Conservation (phyloP, 2,797 vertebrate genomes). For the Pseudochirops cupreus region DNA sequence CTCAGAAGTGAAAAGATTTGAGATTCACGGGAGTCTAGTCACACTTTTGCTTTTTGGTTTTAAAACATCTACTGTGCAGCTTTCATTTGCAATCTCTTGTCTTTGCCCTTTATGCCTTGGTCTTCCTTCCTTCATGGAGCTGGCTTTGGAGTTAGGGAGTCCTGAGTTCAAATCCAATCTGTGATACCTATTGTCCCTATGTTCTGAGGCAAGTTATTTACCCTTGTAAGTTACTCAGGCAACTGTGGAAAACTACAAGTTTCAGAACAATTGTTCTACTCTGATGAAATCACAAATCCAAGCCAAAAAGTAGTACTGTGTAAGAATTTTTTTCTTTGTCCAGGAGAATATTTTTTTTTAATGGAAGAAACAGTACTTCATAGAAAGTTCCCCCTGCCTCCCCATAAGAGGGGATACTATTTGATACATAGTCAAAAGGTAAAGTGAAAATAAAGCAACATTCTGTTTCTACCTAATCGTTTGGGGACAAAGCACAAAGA, state of each 20-base stretch:
- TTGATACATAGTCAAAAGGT: neutral
- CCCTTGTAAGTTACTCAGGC: neutral
- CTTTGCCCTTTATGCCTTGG: accelerated
- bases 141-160: neutral
- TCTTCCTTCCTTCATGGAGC: neutral
- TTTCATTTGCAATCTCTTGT: neutral
- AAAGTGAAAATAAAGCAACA: neutral
- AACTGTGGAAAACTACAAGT: neutral
- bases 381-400: neutral
- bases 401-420: neutral
- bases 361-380: neutral
- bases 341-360: neutral
- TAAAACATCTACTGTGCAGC: neutral
- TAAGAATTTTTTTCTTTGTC: neutral
- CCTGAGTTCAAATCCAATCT: neutral
- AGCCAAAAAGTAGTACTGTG: neutral
- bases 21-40: conserved; percentile 1
- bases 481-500: neutral
- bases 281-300: neutral
- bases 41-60: neutral
- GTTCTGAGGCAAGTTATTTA: neutral
- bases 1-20: conserved; percentile 50
- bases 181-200: neutral
- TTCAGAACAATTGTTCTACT: neutral
- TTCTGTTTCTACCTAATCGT: neutral